These are phyloP conservation scores for Ochlodes sylvanus DNA, from an alignment of 2,888 invertebrate species.

Conservation along the genomic window DNA sequence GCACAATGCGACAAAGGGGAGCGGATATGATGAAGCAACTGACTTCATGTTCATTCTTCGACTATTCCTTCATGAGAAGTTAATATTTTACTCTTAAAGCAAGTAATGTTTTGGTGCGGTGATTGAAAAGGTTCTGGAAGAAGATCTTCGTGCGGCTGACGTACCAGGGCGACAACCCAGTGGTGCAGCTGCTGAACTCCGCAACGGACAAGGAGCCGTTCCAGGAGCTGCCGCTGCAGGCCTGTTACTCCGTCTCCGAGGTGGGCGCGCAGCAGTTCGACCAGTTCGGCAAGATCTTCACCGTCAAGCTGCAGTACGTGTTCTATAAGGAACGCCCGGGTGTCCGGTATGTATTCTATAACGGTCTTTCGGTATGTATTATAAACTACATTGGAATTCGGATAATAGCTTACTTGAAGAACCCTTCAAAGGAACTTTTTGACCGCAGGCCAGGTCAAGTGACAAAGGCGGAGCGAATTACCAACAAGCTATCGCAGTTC, in stretches of 20 bases:
- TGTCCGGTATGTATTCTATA: conserved; percentile 81
- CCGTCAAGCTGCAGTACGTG: conserved; percentile 97
- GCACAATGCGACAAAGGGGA: too few relatives aligned
- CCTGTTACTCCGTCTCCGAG: conserved; percentile 97
- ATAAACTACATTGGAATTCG: too few relatives aligned
- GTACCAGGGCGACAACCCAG: conserved; percentile 92
- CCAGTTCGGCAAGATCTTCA: conserved; percentile 99
- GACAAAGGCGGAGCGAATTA: conserved; percentile 95
- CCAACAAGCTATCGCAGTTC: conserved; percentile 96
- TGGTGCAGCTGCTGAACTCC: conserved; percentile 93
- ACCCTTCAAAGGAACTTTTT: not conserved
- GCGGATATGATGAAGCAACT: too few relatives aligned
- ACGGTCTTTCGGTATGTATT: too few relatives aligned
- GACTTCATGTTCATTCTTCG: too few relatives aligned
- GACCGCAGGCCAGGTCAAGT: conserved; percentile 93
- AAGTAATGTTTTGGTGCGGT: too few relatives aligned
- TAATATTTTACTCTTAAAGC: too few relatives aligned
- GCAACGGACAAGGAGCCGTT: conserved; percentile 95
- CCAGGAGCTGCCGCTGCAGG: conserved; percentile 97
- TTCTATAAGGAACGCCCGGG: conserved; percentile 99
- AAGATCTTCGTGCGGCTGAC: conserved; percentile 95
- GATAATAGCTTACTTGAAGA: too few relatives aligned
- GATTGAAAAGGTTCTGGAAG: conserved; percentile 93
- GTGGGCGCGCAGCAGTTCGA: conserved; percentile 99
- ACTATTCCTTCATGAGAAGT: too few relatives aligned